phyloP scores from a whole-genome alignment of 2,113 vertebrate genomes.

The Erythrocercus mccallii region DNA sequence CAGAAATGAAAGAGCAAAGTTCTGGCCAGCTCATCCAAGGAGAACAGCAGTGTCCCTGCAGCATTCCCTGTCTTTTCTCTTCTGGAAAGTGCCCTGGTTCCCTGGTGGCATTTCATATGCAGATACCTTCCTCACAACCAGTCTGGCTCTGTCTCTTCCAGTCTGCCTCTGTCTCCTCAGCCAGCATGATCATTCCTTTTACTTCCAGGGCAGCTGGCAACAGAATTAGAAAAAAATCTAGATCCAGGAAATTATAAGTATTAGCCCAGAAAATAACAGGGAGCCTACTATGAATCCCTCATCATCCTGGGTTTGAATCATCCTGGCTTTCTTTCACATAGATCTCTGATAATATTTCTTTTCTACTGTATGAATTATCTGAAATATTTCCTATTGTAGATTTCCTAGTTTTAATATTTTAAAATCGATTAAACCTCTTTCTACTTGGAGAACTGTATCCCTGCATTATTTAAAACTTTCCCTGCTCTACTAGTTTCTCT shows the following conservation, averaged over 20 bases:
- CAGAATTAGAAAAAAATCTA: not conserved
- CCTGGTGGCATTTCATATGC: not conserved
- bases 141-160: not conserved
- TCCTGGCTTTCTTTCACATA: not conserved
- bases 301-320: not conserved
- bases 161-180: not conserved
- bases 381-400: not conserved
- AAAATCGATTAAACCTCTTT: not conserved
- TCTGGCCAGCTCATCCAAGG: not conserved
- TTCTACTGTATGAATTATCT: not conserved
- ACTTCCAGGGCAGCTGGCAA: not conserved
- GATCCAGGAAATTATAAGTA: not conserved
- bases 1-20: not conserved
- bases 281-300: not conserved
- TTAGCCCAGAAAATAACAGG: not conserved
- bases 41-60: not conserved
- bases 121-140: not conserved
- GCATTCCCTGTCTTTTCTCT: not conserved
- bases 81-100: not conserved
- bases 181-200: not conserved
- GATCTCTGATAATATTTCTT: not conserved
- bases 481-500: not conserved
- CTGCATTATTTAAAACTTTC: not conserved
- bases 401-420: constrained; percentile 8
- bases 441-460: not conserved